A percentile compares a stretch with the other conserved stretches of the same genome.
Evolutionary conservation across 1,140 invertebrate genomes (phyloP).

Genomic region (Apis laboriosa): DNA sequence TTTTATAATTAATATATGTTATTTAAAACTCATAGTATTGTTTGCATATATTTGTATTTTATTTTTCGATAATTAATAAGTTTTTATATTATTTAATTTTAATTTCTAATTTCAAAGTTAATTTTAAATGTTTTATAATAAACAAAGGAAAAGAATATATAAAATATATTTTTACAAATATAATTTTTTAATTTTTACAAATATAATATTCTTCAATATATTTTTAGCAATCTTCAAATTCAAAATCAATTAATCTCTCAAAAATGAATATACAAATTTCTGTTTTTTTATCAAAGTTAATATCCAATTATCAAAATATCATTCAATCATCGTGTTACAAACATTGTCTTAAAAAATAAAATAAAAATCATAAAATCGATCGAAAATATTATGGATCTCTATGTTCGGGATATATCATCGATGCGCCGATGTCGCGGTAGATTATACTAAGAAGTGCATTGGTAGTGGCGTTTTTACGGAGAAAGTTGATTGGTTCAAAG

Average conservation of each 20-base stretch:
- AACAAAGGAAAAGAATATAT: not conserved
- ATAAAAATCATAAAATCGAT: slow-evolving; percentile 3
- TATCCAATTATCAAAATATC: not conserved
- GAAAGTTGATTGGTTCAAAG: slow-evolving; percentile 42
- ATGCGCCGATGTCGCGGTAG: not conserved
- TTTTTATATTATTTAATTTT: not conserved
- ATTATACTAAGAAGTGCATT: slow-evolving; percentile 6
- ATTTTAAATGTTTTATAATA: not conserved
- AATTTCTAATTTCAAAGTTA: too few relatives aligned
- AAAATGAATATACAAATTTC: not conserved
- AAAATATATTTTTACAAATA: not conserved
- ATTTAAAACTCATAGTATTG: not conserved
- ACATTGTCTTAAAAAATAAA: not conserved
- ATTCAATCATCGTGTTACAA: not conserved
- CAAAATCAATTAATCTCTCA: not conserved
- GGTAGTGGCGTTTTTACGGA: slow-evolving; percentile 2
- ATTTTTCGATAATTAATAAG: not conserved
- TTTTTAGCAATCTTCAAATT: not conserved
- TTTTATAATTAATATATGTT: not conserved
- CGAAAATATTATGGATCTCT: not conserved
- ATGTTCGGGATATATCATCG: slow-evolving; percentile 16
- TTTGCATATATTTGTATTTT: not conserved
- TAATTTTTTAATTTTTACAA: too few relatives aligned
- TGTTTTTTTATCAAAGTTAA: not conserved
- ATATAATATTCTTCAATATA: too few relatives aligned